phyloP scores from a whole-genome alignment of 2,113 vertebrate species.

The Struthio camelus region DNA sequence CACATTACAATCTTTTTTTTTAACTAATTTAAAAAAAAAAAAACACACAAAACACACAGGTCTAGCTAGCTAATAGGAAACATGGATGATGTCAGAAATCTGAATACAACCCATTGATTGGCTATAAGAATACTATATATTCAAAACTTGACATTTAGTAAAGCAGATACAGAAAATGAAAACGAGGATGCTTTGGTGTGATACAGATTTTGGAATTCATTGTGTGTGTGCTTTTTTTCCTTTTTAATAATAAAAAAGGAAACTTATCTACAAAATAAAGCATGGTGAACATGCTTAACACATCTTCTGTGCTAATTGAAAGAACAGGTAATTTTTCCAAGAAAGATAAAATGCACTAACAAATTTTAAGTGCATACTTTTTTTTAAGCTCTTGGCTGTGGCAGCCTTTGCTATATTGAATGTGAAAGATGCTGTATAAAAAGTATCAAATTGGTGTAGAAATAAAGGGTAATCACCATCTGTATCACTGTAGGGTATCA shows the following conservation, averaged over 20 bases:
- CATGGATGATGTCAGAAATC: background rate
- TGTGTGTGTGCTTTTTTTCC: background rate
- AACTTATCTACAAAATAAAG: background rate
- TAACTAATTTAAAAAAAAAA: no score
- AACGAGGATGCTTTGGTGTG: background rate
- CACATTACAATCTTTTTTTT: no score
- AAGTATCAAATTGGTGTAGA: background rate
- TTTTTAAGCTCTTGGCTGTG: background rate
- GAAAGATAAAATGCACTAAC: background rate
- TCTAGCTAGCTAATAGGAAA: background rate
- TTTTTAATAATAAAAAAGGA: background rate
- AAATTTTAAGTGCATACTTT: background rate
- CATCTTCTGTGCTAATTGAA: background rate
- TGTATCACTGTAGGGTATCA: no score
- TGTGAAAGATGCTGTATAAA: background rate
- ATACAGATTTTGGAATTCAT: background rate
- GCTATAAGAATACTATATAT: background rate
- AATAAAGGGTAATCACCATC: background rate
- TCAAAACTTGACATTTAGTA: background rate
- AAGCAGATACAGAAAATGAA: background rate
- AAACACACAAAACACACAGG: no score
- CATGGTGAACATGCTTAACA: background rate
- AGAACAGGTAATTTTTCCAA: background rate
- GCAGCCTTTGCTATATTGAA: background rate
- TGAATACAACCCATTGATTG: background rate